Conservation (phyloP, 2,113 vertebrate species). For the Menura novaehollandiae region DNA sequence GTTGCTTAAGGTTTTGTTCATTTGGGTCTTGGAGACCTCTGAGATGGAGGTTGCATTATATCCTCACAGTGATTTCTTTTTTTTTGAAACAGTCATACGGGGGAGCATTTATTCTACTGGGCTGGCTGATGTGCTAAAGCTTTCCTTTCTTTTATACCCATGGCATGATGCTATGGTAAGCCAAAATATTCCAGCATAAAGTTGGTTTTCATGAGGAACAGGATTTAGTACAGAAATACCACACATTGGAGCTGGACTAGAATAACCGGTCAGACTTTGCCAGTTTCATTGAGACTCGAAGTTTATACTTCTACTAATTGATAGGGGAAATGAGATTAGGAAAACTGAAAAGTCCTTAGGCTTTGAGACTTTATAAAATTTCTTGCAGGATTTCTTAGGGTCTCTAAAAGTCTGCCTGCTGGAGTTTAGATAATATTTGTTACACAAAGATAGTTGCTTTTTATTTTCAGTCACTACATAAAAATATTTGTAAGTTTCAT, state of each 20-base stretch:
- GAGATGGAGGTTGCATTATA: neutral
- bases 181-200: neutral
- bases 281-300: neutral
- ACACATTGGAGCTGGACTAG: neutral
- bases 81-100: neutral
- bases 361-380: neutral
- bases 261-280: neutral
- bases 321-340: neutral
- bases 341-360: neutral
- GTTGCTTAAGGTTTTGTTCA: neutral
- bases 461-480: neutral
- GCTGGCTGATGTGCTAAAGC: neutral
- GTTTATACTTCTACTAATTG: neutral
- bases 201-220: neutral
- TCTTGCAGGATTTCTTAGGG: neutral
- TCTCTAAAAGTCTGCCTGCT: neutral
- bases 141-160: neutral
- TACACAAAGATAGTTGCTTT: neutral
- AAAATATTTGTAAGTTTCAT: neutral
- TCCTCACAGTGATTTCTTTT: neutral
- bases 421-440: neutral
- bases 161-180: neutral
- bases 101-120: neutral
- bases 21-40: neutral
- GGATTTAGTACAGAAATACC: neutral